phyloP scores from a whole-genome alignment of 1,140 invertebrate species.

The Potamilus streckersoni region DNA sequence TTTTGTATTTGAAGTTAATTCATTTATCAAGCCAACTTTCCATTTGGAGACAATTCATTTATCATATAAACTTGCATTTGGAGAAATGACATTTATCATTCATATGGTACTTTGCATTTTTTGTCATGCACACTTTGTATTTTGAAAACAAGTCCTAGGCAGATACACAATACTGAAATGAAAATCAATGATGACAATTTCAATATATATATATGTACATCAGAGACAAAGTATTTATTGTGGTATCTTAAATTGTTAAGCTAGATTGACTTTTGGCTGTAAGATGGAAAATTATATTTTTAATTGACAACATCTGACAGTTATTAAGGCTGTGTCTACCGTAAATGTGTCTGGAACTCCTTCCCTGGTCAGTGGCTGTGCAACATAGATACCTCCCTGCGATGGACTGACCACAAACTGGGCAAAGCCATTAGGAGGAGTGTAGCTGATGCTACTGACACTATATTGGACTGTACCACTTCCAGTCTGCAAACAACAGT shows the following conservation, averaged over 20 bases:
- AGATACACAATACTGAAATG: slow-evolving; percentile 37
- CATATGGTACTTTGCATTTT: slow-evolving; percentile 42
- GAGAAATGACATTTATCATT: slow-evolving; percentile 40
- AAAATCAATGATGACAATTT: neutral
- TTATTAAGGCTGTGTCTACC: slow-evolving; percentile 23
- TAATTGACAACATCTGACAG: too few relatives aligned
- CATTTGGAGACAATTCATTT: too few relatives aligned
- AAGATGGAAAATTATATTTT: too few relatives aligned
- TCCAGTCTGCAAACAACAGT: slow-evolving; percentile 14
- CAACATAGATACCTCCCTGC: slow-evolving; percentile 38
- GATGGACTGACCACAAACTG: slow-evolving; percentile 40
- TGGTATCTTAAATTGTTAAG: too few relatives aligned
- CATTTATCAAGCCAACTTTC: too few relatives aligned
- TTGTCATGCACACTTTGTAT: slow-evolving; percentile 28
- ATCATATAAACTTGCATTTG: too few relatives aligned
- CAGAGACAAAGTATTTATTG: too few relatives aligned
- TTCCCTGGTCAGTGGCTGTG: slow-evolving; percentile 34
- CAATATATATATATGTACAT: too few relatives aligned
- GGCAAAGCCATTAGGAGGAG: slow-evolving; percentile 10
- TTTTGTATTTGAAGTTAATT: too few relatives aligned
- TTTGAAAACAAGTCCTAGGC: slow-evolving; percentile 38
- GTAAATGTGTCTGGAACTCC: slow-evolving; percentile 36
- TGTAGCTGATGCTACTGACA: slow-evolving; percentile 19
- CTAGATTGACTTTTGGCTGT: too few relatives aligned
- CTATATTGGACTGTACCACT: slow-evolving; percentile 37